Evolutionary conservation across 2,888 invertebrate genomes (phyloP).

Genomic region (Drosophila nigricruria): DNA sequence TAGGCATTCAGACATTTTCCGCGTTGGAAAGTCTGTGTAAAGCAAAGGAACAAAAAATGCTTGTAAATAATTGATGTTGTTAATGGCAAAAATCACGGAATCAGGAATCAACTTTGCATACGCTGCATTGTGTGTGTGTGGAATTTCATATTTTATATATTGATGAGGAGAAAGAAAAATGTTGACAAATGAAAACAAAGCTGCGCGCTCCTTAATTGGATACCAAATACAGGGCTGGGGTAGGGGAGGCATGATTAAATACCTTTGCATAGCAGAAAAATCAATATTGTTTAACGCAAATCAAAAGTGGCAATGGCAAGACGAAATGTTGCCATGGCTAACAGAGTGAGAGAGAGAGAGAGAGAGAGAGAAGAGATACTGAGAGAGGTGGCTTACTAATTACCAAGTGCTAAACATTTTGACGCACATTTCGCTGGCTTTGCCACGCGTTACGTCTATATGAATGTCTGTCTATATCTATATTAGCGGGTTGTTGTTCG

Average conservation of each 20-base stretch:
- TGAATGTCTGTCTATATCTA: constrained; percentile 34
- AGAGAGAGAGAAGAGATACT: not conserved
- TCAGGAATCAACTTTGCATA: constrained; percentile 22
- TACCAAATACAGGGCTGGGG: constrained; percentile 30
- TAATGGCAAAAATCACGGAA: constrained; percentile 43
- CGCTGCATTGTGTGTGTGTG: constrained; percentile 50
- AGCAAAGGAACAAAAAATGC: constrained; percentile 1
- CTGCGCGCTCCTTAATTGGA: constrained; percentile 57
- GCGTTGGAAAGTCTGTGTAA: constrained; percentile 23
- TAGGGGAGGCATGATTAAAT: constrained; percentile 53
- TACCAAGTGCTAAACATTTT: constrained; percentile 70
- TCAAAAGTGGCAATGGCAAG: constrained; percentile 26
- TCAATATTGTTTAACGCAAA: constrained; percentile 73
- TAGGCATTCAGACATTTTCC: constrained; percentile 30
- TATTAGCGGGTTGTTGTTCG: constrained; percentile 25
- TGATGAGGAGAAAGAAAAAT: constrained; percentile 1
- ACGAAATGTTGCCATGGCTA: constrained; percentile 49
- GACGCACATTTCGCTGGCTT: constrained; percentile 42
- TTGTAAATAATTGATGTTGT: constrained; percentile 47
- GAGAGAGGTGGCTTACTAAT: constrained; percentile 46
- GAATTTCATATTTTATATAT: constrained; percentile 41
- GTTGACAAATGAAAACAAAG: constrained; percentile 24
- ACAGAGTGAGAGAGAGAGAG: not conserved
- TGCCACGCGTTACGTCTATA: constrained; percentile 31
- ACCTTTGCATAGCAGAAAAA: constrained; percentile 54